Conservation (phyloP, 2,797 vertebrate species). For the Coendou prehensilis region DNA sequence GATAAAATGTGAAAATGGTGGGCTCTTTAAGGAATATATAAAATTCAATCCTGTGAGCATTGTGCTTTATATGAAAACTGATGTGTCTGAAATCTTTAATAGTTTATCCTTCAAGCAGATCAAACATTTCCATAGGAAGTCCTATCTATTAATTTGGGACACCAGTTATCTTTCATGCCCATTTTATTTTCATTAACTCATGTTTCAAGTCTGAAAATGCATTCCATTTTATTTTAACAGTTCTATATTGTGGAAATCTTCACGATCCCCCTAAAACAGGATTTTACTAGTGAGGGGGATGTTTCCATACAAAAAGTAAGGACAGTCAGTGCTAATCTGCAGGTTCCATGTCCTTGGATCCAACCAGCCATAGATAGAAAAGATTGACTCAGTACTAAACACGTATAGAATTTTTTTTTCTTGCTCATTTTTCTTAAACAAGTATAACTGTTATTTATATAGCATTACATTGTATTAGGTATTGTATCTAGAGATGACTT, state of each 20-base stretch:
- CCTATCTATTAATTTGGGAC: conserved; percentile 13
- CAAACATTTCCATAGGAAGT: conserved; percentile 10
- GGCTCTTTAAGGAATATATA: neutral
- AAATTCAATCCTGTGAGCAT: neutral
- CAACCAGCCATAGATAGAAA: neutral
- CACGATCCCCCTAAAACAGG: neutral
- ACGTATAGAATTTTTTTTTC: neutral
- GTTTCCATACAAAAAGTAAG: neutral
- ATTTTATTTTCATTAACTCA: conserved; percentile 48
- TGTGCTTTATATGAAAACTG: neutral
- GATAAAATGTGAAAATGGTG: neutral
- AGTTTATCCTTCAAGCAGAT: neutral
- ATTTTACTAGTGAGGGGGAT: neutral
- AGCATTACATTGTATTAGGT: neutral
- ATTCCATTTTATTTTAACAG: conserved; percentile 17
- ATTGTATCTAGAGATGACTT: neutral
- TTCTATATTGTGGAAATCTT: neutral
- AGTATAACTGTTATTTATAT: neutral
- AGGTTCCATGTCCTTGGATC: neutral
- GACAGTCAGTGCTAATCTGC: too few species aligned
- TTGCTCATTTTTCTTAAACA: neutral
- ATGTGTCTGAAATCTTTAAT: neutral
- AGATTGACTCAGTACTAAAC: neutral
- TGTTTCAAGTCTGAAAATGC: conserved; percentile 60
- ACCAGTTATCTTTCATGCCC: neutral